These are phyloP conservation scores for Drosophila trapezifrons DNA, from an alignment of 1,140 invertebrate species.

Conservation along the genomic window DNA sequence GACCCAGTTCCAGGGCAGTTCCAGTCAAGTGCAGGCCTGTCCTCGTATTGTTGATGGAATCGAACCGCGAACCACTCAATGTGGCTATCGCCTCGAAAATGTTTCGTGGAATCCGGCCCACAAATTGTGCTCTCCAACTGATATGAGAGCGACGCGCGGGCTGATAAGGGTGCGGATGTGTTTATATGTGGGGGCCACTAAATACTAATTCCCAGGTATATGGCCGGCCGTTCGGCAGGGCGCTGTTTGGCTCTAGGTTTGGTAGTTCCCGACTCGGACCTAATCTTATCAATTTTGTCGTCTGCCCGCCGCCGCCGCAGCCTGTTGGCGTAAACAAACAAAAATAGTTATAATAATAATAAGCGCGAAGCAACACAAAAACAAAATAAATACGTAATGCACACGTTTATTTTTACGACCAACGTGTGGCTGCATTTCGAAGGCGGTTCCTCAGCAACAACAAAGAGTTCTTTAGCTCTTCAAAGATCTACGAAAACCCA, in stretches of 20 bases:
- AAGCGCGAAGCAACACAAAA: conserved; percentile 43
- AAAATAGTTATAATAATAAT: conserved; percentile 68
- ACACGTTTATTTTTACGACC: conserved; percentile 39
- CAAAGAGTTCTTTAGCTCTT: conserved; percentile 11
- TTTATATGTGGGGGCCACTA: conserved; percentile 26
- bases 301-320: conserved; percentile 15
- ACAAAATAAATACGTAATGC: conserved; percentile 36
- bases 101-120: conserved; percentile 51
- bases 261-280: conserved; percentile 19
- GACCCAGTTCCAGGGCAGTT: conserved; percentile 20
- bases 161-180: conserved; percentile 44
- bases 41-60: conserved; percentile 22
- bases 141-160: conserved; percentile 7
- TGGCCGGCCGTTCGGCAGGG: conserved; percentile 48
- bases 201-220: conserved; percentile 58
- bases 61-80: conserved; percentile 14
- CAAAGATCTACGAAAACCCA: not conserved
- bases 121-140: conserved; percentile 42
- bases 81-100: conserved; percentile 23
- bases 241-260: conserved; percentile 29
- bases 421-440: conserved; percentile 36
- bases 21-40: no score
- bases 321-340: conserved; percentile 68
- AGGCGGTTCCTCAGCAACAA: conserved; percentile 1
- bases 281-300: conserved; percentile 71